Evolutionary conservation across 2,888 invertebrate species (phyloP), one percentile per base, ranked within the genome.

Genomic region (Andricus curvator): DNA sequence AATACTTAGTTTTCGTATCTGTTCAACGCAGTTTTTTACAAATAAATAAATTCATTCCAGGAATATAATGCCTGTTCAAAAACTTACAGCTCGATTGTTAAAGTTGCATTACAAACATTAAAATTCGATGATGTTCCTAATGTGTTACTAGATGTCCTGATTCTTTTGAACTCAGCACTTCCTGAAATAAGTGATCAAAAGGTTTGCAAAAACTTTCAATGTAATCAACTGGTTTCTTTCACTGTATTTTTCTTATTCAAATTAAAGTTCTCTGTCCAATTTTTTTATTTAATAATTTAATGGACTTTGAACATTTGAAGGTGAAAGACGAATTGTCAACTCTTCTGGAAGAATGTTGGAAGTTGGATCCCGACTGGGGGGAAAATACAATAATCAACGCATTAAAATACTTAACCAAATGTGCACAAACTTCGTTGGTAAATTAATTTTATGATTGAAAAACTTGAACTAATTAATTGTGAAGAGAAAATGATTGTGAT

Each of bases 261-360:
- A n/a, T n/a, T 67, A 9, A n/a, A 37, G 6, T 41, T 44, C 22
- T 67, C 15, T 67, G 11, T 41, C 1, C 29, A 41, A 25, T 5
- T n/a, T 33, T 56, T 29, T 29, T 15, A 17, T 6, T 11, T 44
- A 44, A 64, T 67, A 13, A 62, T 44, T 25, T 62, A 25, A 77
- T 29, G 77, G 60, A 29, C 80, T 29, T 44, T 51, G 37, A 68
- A 48, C 44, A 62, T 68, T 80, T 77, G 48, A 76, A 87, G 88
- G 81, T 83, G 22, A 85, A 84, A 77, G 80, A 86, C 78, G 77
- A 85, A 68, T 78, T 87, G 81, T 87, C 86, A 0, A 76, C 41
- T 56, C 65, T 88, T 8, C 60, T 88, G n/a, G 88, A 88, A 80
- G 81, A 82, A 2, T 88, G 88, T 84, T 88, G 88, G 88, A 81